phyloP scores from a whole-genome alignment of 2,888 invertebrate species.

The Drosophila algonquin region DNA sequence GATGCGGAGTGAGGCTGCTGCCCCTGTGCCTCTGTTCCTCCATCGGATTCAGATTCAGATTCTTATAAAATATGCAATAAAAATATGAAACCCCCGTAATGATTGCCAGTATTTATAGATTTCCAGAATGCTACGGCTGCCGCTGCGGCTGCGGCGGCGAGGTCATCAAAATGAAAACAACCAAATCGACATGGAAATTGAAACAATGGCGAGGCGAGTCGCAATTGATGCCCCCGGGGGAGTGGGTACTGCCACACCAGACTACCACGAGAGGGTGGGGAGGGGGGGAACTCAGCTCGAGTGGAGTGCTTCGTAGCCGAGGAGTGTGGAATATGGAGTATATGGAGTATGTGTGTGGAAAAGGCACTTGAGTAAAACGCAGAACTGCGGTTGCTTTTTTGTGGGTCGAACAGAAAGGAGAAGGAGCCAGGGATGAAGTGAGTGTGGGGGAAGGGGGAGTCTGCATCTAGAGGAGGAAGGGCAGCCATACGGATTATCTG shows the following conservation, averaged over 20 bases:
- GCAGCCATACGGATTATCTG: not conserved
- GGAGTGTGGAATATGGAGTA: conserved; percentile 1
- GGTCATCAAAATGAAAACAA: conserved; percentile 77
- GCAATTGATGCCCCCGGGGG: conserved; percentile 36
- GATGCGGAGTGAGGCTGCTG: not conserved
- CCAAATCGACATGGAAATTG: conserved; percentile 68
- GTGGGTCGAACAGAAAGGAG: conserved; percentile 28
- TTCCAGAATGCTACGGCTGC: conserved; percentile 18
- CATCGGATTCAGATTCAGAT: conserved; percentile 34
- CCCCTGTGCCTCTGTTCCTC: conserved; percentile 13
- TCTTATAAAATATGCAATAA: conserved; percentile 72
- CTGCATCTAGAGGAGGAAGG: not conserved
- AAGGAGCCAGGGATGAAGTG: not conserved
- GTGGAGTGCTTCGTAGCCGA: conserved; percentile 26
- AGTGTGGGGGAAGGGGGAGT: not conserved
- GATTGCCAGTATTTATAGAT: conserved; percentile 64
- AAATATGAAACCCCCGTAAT: conserved; percentile 62
- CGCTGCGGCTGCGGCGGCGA: conserved; percentile 34
- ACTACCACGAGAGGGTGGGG: no score
- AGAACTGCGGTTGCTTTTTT: conserved; percentile 74
- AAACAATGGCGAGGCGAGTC: conserved; percentile 66
- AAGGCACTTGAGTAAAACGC: conserved; percentile 68
- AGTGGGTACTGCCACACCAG: not conserved
- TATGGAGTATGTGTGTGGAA: conserved; percentile 21
- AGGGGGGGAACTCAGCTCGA: conserved; percentile 7